Base-by-base conservation (phyloP, 2,888 invertebrate genomes). In the Catocala nupta region DNA sequence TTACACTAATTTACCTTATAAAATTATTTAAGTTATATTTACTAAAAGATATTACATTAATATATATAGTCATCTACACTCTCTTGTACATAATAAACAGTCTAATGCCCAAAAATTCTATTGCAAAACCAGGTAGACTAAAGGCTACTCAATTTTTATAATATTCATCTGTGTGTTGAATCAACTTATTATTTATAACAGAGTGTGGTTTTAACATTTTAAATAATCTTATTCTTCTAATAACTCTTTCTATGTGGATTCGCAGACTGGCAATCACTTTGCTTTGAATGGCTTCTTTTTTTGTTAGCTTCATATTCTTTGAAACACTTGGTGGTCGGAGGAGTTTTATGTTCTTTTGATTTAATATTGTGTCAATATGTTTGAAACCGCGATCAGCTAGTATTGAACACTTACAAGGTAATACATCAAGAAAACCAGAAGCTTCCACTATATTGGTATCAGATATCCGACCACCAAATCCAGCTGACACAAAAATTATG, bases 181-280 rank as follows among this genome's bases (percentile, higher is more conserved):
- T 36, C 36, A 10, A 48, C 25, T 11, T 16, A 8, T 33, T 5
- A 13, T 48, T 50, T 33, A 50, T 25, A 5, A 50, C 49, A 7
- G 49, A 16, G 25, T 50, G 49, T 33, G 33, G 25, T n/a, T 50
- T 50, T 33, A 50, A n/a, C 5, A 50, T 10, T 50, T 50, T 25
- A 50, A 50, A 50, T 33, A 50, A 9, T 5, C 49, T 33, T 11
- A 33, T 33, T 33, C 49, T 50, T 33, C 49, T 51, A n/a, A 51
- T 51, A 6, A 51, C 51, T 36, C 51, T 36, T n/a, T 51, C 36
- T n/a, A 51, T n/a, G 36, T 51, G n/a, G 16, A 53, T 53, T 11
- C 53, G 42, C 16, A 53, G 12, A 43, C 53, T 53, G 13, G 53
- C 53, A 25, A 53, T 53, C 9, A 53, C 25, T 10, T 43, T 53